Conservation (phyloP, 2,113 vertebrate species). For the Chionis minor region DNA sequence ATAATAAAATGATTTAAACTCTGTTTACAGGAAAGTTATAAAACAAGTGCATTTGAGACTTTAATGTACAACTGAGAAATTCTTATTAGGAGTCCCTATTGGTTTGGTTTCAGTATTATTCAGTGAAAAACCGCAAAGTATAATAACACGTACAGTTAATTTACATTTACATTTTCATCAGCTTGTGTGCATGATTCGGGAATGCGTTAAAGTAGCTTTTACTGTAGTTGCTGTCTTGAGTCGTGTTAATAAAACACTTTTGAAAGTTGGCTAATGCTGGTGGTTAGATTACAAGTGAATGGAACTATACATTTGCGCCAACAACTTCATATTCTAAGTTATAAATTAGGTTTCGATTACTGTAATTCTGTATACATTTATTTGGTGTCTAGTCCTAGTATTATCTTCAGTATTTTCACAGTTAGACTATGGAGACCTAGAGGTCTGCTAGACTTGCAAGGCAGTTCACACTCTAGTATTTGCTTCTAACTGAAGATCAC, state of each 20-base stretch:
- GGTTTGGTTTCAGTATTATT: not conserved
- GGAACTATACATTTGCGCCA: not conserved
- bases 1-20: not conserved
- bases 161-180: not conserved
- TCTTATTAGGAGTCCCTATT: not conserved
- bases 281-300: not conserved
- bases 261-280: not conserved
- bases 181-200: not conserved
- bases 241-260: not conserved
- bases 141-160: not conserved
- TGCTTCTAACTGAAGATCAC: not conserved
- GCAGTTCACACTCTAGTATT: constrained; percentile 15
- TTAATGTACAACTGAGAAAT: not conserved
- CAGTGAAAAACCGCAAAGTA: not conserved
- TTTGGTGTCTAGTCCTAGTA: constrained; percentile 14
- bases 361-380: not conserved
- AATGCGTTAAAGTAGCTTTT: not conserved
- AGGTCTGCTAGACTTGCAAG: constrained; percentile 11
- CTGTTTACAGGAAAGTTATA: not conserved
- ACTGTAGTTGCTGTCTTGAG: not conserved
- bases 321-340: not conserved
- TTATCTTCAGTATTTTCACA: not conserved
- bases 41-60: not conserved
- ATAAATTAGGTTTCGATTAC: not conserved
- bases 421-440: constrained; percentile 17